phyloP scores from a whole-genome alignment of 2,888 invertebrate species.

The Nowickia ferox region DNA sequence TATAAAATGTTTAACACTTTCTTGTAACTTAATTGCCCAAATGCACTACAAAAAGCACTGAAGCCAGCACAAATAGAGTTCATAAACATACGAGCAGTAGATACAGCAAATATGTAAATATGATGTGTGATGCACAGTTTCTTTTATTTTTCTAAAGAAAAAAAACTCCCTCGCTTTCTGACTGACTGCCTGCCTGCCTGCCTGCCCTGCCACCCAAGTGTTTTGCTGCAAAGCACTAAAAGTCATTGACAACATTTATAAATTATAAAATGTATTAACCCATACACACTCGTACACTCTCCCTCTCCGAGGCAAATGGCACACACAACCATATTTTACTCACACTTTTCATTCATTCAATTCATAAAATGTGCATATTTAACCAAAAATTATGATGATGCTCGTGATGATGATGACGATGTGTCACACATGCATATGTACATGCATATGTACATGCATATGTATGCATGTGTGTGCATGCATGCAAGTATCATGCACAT shows the following conservation, averaged over 20 bases:
- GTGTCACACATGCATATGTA: slow-evolving; percentile 46
- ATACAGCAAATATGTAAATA: not conserved
- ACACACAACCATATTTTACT: not conserved
- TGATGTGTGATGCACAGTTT: not conserved
- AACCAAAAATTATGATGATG: slow-evolving; percentile 50
- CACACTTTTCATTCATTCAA: slow-evolving; percentile 31
- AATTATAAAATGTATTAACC: slow-evolving; percentile 41
- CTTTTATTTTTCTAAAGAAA: not conserved
- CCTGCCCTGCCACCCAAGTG: slow-evolving; percentile 24
- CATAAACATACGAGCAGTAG: slow-evolving; percentile 1
- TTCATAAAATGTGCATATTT: slow-evolving; percentile 53
- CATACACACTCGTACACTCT: not conserved
- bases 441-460: not conserved
- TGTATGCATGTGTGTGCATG: no score
- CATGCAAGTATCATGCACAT: not conserved
- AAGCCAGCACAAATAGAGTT: slow-evolving; percentile 16
- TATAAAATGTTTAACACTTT: slow-evolving; percentile 67
- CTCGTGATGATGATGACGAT: slow-evolving; percentile 44
- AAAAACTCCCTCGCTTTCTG: not conserved
- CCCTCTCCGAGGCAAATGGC: not conserved
- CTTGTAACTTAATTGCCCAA: slow-evolving; percentile 56
- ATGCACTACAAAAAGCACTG: slow-evolving; percentile 16
- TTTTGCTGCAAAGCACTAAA: slow-evolving; percentile 26
- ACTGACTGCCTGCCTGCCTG: not conserved
- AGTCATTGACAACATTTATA: slow-evolving; percentile 55